Percentiles rank a stretch among this genome's conserved stretches.
Evolutionary conservation across 2,888 invertebrate species (phyloP).

Genomic region (Amaurobius ferox): DNA sequence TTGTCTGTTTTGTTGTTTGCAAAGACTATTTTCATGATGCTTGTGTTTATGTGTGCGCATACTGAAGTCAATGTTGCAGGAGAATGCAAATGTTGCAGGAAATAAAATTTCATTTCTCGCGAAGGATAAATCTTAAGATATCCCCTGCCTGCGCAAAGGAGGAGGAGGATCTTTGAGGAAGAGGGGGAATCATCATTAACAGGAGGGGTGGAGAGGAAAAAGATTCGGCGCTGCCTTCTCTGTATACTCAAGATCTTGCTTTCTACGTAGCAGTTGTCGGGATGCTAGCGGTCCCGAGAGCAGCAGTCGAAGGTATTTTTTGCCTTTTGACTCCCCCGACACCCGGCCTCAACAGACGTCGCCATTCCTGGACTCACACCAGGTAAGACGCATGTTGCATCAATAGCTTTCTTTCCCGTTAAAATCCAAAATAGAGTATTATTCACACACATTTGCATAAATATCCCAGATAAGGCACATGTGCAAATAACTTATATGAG

Average conservation of each 20-base stretch:
- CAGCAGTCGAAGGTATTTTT: slow-evolving; percentile 11
- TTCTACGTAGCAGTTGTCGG: not conserved
- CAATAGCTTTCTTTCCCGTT: too few species aligned
- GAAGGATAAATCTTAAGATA: slow-evolving; percentile 10
- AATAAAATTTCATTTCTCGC: not conserved
- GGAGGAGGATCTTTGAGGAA: slow-evolving; percentile 16
- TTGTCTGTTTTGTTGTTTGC: too few species aligned
- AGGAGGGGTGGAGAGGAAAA: not conserved
- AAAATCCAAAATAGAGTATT: too few species aligned
- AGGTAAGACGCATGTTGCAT: too few species aligned
- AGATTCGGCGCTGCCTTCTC: not conserved
- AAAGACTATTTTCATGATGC: too few species aligned
- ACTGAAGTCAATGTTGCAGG: too few species aligned
- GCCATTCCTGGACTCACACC: slow-evolving; percentile 6
- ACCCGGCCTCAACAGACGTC: slow-evolving; percentile 2
- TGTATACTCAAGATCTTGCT: not conserved
- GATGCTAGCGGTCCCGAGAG: not conserved
- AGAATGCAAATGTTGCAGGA: not conserved
- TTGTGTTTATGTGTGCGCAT: too few species aligned
- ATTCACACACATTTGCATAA: too few species aligned
- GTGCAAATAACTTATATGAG: too few species aligned
- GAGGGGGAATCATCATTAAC: slow-evolving; percentile 14
- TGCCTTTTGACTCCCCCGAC: not conserved
- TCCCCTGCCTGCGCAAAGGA: not conserved
- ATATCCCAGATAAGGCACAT: too few species aligned